Base-by-base conservation (phyloP, 2,797 vertebrate species). In the Cyprinella venusta region DNA sequence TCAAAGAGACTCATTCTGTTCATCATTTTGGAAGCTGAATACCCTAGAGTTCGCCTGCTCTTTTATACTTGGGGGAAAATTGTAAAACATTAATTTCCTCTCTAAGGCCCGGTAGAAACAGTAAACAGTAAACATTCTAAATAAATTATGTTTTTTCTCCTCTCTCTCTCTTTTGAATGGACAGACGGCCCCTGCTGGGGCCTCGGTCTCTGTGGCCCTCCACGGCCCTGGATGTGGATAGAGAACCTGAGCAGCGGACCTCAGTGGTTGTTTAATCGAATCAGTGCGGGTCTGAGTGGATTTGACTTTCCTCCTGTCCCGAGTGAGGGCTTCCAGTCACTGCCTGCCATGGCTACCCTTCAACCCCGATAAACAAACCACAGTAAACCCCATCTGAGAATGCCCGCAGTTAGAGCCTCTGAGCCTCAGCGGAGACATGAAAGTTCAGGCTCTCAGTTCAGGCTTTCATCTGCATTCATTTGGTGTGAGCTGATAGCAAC, bases 71-170 rank as follows among this genome's bases (percentile, higher is more conserved):
- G 81, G 85, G 89, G 90, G 91, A 91, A 87, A 91, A 88, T 90
- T 65, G 89, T 83, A 85, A 88, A 92, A 92, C 91, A 91, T 88
- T 64, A 52, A 92, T 92, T 85, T 81, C 87, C 91, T 89, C 90
- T 91, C 88, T 77, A 90, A 90, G 83, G 87, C 83, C 70, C 78
- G 65, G 78, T 80, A 85, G 90, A 91, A 90, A 92, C 88, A 87
- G 89, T 91, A 93, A 93, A 92, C 87, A 81, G 93, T 94, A 95
- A 94, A 95, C 94, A 94, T 86, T 88, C 87, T 94, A 91, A 95
- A 95, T 95, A 94, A 94, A 94, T 94, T 75, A 94, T 95, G 84
- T 90, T 80, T 71, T 72, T 65, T 24, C 56, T 33, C 70, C 45
- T 40, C 38, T 56, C 50, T 50, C 50, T 69, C 70, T 90, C 85